Evolutionary conservation across 1,140 invertebrate genomes (phyloP).

Genomic region (Eueides isabella): DNA sequence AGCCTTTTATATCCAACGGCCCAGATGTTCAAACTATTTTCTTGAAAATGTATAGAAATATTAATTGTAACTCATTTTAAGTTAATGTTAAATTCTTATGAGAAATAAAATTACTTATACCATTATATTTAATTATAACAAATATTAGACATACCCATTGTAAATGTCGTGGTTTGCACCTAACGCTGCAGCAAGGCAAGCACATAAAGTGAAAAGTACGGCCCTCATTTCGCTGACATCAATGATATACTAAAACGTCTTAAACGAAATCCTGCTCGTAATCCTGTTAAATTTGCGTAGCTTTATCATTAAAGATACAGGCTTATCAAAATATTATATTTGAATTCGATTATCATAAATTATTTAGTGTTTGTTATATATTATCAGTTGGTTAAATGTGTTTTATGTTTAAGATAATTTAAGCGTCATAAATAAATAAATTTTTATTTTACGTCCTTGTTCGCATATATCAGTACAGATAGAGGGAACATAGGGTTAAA

Average conservation of each 20-base stretch:
- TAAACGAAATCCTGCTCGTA: not conserved
- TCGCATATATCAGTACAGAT: too few species aligned
- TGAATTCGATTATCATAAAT: not conserved
- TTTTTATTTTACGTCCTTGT: too few species aligned
- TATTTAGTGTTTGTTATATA: not conserved
- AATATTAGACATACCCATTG: slow-evolving; percentile 43
- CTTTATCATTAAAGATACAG: not conserved
- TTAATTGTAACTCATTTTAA: too few species aligned
- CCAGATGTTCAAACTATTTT: too few species aligned
- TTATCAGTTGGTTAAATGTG: not conserved
- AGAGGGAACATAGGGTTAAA: too few species aligned
- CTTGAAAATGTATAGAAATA: too few species aligned
- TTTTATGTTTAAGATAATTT: not conserved
- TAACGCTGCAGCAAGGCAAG: not conserved
- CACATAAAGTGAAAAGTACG: not conserved
- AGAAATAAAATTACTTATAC: too few species aligned
- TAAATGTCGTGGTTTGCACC: slow-evolving; percentile 42
- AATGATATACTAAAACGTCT: not conserved
- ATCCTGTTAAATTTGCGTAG: not conserved
- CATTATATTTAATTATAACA: too few species aligned
- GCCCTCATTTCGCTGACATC: not conserved
- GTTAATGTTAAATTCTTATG: too few species aligned
- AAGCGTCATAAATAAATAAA: too few species aligned
- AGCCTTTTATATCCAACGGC: too few species aligned
- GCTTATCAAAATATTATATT: slow-evolving; percentile 1